Conservation (phyloP, 2,797 vertebrate genomes). For the Crocodylus rhombifer region DNA sequence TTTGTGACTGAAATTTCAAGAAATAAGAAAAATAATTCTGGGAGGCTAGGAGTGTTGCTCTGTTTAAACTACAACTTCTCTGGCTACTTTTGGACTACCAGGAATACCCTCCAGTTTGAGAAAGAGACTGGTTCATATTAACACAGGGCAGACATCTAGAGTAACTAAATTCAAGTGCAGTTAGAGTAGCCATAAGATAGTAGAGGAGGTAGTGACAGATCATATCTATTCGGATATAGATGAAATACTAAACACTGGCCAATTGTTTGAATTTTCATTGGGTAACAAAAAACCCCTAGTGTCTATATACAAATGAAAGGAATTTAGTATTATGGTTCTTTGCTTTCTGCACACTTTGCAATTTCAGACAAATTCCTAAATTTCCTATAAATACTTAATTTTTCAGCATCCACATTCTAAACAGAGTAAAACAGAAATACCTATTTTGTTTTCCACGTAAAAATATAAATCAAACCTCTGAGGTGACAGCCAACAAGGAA, state of each 20-base stretch:
- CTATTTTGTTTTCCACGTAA: too few relatives aligned
- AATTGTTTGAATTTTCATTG: neutral
- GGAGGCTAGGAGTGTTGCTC: neutral
- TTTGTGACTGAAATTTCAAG: conserved; percentile 16
- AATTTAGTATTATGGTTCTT: neutral
- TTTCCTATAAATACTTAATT: neutral
- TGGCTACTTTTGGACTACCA: neutral
- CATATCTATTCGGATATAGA: neutral
- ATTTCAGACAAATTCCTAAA: neutral
- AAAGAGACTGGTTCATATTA: neutral
- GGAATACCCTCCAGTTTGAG: neutral
- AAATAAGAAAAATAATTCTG: neutral
- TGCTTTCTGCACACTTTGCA: neutral
- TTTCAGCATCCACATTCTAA: neutral
- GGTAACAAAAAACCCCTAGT: neutral
- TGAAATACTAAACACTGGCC: neutral
- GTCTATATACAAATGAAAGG: neutral
- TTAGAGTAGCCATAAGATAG: neutral
- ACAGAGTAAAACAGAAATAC: neutral
- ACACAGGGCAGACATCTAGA: neutral
- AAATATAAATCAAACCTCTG: too few relatives aligned
- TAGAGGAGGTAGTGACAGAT: neutral
- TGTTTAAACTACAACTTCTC: neutral
- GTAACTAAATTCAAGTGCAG: neutral
- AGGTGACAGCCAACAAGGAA: too few relatives aligned